Percentiles rank a stretch among this genome's conserved stretches.
Evolutionary conservation across 92 coral and sea anemone species (phyloP).

Genomic region (Epizoanthus illoricatus): DNA sequence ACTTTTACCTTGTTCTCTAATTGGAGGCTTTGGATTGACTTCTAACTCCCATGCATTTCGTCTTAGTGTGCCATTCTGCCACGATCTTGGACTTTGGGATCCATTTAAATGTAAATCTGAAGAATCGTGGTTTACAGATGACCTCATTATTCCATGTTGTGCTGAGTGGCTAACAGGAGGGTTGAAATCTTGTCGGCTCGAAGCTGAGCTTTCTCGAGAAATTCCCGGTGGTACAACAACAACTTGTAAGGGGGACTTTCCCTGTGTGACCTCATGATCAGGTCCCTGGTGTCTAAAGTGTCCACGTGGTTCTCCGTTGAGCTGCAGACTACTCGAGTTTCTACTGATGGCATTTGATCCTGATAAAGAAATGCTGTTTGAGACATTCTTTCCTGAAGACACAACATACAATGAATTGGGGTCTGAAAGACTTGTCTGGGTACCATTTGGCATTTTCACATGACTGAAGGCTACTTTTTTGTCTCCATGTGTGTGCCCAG

Average conservation of each 20-base stretch:
- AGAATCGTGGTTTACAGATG: background rate
- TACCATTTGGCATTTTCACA: slow-evolving; percentile 36
- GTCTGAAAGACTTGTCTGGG: slow-evolving; percentile 5
- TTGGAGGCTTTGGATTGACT: slow-evolving; percentile 3
- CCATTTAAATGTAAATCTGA: slow-evolving; percentile 22
- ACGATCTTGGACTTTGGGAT: slow-evolving; percentile 2
- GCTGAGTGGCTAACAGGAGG: background rate
- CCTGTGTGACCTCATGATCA: slow-evolving; percentile 8
- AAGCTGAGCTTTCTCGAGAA: background rate
- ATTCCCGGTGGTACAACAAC: slow-evolving; percentile 1
- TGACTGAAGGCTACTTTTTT: slow-evolving; percentile 31
- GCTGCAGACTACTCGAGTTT: background rate
- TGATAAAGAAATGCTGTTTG: background rate
- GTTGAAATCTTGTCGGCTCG: background rate
- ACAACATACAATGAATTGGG: slow-evolving; percentile 13
- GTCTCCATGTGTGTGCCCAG: slow-evolving; percentile 17
- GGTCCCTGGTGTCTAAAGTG: background rate
- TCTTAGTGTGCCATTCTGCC: slow-evolving; percentile 8
- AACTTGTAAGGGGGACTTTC: background rate
- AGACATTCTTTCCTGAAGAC: slow-evolving; percentile 6
- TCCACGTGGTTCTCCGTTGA: background rate
- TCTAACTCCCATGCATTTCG: slow-evolving; percentile 1
- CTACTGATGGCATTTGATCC: background rate
- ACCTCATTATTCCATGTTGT: slow-evolving; percentile 8
- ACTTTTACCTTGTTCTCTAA: slow-evolving; percentile 16